Evolutionary conservation across 2,113 vertebrate genomes (phyloP).

Genomic region (Heptranchias perlo): DNA sequence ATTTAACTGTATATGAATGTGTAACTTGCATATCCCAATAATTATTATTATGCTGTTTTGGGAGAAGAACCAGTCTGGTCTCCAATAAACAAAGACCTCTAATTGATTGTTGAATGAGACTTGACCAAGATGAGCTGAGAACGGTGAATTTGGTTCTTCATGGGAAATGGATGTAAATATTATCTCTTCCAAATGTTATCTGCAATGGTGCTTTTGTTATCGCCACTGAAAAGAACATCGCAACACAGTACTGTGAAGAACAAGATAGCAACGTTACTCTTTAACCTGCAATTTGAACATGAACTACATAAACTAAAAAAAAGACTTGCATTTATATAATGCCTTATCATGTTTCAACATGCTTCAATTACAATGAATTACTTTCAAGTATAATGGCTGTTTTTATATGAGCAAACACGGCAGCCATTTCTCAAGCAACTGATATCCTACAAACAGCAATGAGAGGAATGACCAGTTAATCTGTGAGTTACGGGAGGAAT

Average conservation of each 20-base stretch:
- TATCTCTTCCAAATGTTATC: background rate
- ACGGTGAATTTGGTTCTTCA: background rate
- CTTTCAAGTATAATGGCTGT: background rate
- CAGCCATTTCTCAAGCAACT: background rate
- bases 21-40: background rate
- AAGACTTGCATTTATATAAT: background rate
- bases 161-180: background rate
- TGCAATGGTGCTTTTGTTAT: background rate
- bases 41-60: background rate
- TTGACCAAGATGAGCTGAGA: background rate
- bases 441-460: background rate
- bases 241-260: background rate
- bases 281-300: background rate
- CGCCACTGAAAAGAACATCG: background rate
- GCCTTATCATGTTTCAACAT: background rate
- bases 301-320: background rate
- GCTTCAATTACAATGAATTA: background rate
- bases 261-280: background rate
- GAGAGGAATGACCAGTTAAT: background rate
- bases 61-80: background rate
- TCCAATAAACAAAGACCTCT: background rate
- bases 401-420: background rate
- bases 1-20: no score
- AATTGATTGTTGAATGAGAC: background rate
- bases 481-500: background rate